Percentiles rank a stretch among this genome's conserved stretches.
Conservation (phyloP, 2,113 vertebrate species). For the Todiramphus saurophagus region DNA sequence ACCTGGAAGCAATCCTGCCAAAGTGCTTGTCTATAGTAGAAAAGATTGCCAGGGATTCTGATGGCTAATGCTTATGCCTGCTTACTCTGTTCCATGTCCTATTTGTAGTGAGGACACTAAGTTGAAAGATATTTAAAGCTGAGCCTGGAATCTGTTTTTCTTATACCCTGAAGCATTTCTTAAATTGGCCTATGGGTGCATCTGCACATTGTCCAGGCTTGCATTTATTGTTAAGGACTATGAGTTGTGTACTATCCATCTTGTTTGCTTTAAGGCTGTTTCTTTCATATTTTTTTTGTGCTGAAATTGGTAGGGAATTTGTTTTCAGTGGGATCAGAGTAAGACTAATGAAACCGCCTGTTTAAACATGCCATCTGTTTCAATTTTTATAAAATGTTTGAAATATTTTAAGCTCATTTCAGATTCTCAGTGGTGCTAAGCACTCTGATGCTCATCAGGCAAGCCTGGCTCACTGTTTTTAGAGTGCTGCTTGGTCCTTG, state of each 20-base stretch:
- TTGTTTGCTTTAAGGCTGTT: background rate
- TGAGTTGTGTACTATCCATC: background rate
- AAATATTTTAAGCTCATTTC: background rate
- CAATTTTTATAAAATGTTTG: background rate
- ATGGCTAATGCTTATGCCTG: background rate
- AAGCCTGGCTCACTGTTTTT: background rate
- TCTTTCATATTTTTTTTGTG: background rate
- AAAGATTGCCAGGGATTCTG: background rate
- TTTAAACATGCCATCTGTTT: background rate
- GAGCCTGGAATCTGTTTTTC: background rate
- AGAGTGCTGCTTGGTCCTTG: background rate
- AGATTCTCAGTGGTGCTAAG: background rate
- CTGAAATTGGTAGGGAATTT: background rate
- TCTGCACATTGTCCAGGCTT: background rate
- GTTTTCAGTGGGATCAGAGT: background rate
- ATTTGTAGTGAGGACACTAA: background rate
- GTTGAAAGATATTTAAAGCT: background rate
- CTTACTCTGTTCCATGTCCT: background rate
- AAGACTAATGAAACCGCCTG: background rate
- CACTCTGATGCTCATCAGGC: background rate
- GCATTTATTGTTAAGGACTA: background rate
- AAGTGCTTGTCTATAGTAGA: background rate
- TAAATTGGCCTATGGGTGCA: background rate
- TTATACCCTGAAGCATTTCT: background rate
- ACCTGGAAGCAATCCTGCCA: background rate